Conservation (phyloP, 2,888 invertebrate species). For the Achlya flavicornis region DNA sequence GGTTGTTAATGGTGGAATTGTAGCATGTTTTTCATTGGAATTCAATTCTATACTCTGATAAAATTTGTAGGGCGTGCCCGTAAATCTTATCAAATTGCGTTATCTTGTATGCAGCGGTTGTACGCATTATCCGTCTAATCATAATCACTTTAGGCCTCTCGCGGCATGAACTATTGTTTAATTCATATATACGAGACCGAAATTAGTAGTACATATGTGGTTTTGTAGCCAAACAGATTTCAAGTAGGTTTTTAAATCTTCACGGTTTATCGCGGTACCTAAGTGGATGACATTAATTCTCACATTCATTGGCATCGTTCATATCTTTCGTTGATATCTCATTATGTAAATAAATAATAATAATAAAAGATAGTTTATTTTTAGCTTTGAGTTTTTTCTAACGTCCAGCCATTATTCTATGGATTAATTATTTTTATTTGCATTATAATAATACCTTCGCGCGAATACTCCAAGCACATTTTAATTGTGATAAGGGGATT, state of each 20-base stretch:
- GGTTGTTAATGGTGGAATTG: neutral
- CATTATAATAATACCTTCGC: no score
- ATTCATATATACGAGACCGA: no score
- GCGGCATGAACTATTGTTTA: neutral
- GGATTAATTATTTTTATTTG: no score
- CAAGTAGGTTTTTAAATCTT: neutral
- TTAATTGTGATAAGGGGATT: no score
- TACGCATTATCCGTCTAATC: neutral
- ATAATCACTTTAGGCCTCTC: neutral
- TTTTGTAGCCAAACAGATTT: neutral
- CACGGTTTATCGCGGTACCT: neutral
- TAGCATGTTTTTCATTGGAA: neutral
- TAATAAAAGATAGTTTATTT: no score
- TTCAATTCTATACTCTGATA: neutral
- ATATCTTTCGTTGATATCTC: neutral
- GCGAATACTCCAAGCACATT: no score
- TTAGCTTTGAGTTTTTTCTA: no score
- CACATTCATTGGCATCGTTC: neutral
- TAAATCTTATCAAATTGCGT: conserved; percentile 9
- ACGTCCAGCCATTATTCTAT: no score
- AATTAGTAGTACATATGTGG: neutral
- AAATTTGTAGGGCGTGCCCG: conserved; percentile 17
- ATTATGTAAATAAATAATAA: no score
- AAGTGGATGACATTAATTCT: neutral
- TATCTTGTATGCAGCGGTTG: conserved; percentile 4